Evolutionary conservation across 2,888 invertebrate species (phyloP), one percentile per base, ranked within the genome.

Genomic region (Drosophila lacicola): DNA sequence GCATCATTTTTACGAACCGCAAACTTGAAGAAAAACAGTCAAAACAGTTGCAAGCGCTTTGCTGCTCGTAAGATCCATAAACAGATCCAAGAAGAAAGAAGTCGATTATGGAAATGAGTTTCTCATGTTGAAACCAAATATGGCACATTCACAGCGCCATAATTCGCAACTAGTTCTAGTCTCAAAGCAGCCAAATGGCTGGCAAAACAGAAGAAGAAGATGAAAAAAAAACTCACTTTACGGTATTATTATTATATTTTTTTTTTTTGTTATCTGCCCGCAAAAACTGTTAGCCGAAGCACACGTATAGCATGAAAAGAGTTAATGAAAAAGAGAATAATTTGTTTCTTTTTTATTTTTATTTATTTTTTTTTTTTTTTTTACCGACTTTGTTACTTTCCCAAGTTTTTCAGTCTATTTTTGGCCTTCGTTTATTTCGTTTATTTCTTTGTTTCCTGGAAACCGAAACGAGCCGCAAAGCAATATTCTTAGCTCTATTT

Each of bases 401-500:
- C 29, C 2, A 49, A 60, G 60, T 36, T 58, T 58, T 58, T 54
- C 21, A 17, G 55, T 19, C 33, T 57, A 39, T 46, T 57, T 39
- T 34, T 11, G 19, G 29, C 11, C 11, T 10, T 39, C 47, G 33
- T 17, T 46, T 34, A 13, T 21, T 44, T 39, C 47, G 33, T 17
- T 46, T 34, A 13, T 47, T 36, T 25, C 4, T 60, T 42, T 34
- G 49, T 2, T 64, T 64, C 64, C 45, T 11, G 44, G 64, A 64
- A 51, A 21, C 63, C 14, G 44, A 64, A 64, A 62, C 13, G 63
- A 63, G 63, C 44, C 49, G 33, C 49, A 63, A 62, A 66, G 47
- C 47, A 50, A 63, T 63, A 49, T 62, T 63, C 63, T 63, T 62
- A 63, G 63, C 64, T 51, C 51, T 51, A 51, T 63, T 63, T 51